phyloP scores from a whole-genome alignment of 2,888 invertebrate species.

The Allygus modestus region DNA sequence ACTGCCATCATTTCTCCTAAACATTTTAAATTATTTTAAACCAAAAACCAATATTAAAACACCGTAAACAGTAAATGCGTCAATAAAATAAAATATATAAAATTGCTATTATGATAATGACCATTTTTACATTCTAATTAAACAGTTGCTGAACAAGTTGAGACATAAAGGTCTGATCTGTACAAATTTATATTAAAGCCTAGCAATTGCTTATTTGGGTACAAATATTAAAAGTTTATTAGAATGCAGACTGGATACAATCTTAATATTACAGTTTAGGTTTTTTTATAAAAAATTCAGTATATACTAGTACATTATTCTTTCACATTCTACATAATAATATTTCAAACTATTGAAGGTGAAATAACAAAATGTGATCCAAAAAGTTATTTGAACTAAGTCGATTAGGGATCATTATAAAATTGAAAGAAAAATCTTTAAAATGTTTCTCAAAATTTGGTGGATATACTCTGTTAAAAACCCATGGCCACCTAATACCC shows the following conservation, averaged over 20 bases:
- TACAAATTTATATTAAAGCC: slow-evolving; percentile 57
- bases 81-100: background rate
- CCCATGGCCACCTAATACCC: too few species aligned
- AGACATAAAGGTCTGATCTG: slow-evolving; percentile 39
- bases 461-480: too few species aligned
- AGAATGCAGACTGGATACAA: slow-evolving; percentile 47
- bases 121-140: background rate
- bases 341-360: background rate
- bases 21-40: too few species aligned
- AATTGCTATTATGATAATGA: background rate
- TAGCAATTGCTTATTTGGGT: slow-evolving; percentile 54
- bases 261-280: slow-evolving; percentile 7
- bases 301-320: slow-evolving; percentile 43
- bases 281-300: background rate
- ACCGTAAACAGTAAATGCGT: too few species aligned
- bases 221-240: slow-evolving; percentile 45
- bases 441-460: too few species aligned
- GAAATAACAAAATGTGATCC: slow-evolving; percentile 8
- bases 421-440: background rate
- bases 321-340: slow-evolving; percentile 33
- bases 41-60: too few species aligned
- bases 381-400: background rate
- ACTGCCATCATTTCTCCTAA: too few species aligned
- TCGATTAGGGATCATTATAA: background rate
- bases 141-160: background rate